Conservation (phyloP, 2,113 vertebrate species). For the Stegastes partitus region DNA sequence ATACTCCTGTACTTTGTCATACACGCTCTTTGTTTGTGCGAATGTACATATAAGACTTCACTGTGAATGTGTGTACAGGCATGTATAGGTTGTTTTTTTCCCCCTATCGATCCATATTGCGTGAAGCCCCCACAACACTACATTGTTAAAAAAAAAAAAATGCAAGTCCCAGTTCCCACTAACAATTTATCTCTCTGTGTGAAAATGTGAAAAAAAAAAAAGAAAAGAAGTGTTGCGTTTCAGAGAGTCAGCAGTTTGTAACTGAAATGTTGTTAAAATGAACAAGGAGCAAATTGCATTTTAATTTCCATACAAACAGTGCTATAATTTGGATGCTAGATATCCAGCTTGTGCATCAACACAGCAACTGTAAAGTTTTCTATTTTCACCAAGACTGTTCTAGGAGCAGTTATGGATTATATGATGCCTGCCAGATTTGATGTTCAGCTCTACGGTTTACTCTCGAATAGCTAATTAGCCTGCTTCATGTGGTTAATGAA, state of each 20-base stretch:
- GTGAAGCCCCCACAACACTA: conserved; percentile 16
- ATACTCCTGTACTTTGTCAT: conserved; percentile 23
- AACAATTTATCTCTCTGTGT: conserved; percentile 17
- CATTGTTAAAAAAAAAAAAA: conserved; percentile 23
- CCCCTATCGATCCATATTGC: conserved; percentile 20
- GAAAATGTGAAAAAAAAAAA: background rate
- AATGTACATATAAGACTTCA: background rate
- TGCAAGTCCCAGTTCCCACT: conserved; percentile 9
- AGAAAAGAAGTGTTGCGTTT: background rate
- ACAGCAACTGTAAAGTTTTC: conserved; percentile 24
- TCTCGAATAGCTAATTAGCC: conserved; percentile 88
- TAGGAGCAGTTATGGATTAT: conserved; percentile 50
- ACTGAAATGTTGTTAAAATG: conserved; percentile 9
- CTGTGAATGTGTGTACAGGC: background rate
- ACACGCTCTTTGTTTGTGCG: conserved; percentile 10
- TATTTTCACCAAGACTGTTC: conserved; percentile 46
- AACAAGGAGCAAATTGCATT: conserved; percentile 30
- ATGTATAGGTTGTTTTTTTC: background rate
- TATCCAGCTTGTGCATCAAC: conserved; percentile 16
- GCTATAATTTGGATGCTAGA: conserved; percentile 9
- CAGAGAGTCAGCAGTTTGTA: conserved; percentile 15
- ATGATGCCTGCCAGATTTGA: conserved; percentile 43
- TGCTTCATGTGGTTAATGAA: conserved; percentile 91
- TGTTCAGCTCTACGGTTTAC: conserved; percentile 47
- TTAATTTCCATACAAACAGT: conserved; percentile 32